These are phyloP conservation scores for Drosophila nasuta DNA, from an alignment of 1,140 invertebrate species.

Conservation along the genomic window DNA sequence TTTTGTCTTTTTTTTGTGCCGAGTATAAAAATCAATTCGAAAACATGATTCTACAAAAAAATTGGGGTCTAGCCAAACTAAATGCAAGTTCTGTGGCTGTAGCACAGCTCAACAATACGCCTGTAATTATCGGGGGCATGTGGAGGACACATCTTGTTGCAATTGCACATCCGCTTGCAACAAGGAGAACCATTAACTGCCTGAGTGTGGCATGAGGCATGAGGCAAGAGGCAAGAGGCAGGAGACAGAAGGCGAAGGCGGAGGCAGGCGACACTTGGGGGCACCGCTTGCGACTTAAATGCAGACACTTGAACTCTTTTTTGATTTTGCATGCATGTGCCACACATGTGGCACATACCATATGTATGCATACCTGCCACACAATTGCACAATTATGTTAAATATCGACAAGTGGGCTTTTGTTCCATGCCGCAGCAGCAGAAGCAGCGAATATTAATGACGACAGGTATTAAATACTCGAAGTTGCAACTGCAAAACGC, in stretches of 20 bases:
- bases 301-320: conserved; percentile 79
- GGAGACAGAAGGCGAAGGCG: no score
- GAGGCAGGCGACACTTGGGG: conserved; percentile 43
- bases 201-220: conserved; percentile 34
- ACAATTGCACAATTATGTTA: conserved; percentile 82
- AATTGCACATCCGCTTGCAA: conserved; percentile 64
- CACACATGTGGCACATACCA: conserved; percentile 5
- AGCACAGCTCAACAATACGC: no score
- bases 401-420: conserved; percentile 81
- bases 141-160: conserved; percentile 34
- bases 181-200: conserved; percentile 61
- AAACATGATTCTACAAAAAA: no score
- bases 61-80: no score
- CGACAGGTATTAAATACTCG: conserved; percentile 74
- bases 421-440: conserved; percentile 53
- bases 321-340: conserved; percentile 57
- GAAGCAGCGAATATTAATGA: conserved; percentile 52
- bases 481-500: conserved; percentile 25
- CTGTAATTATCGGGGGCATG: no score
- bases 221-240: no score
- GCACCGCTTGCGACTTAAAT: conserved; percentile 53
- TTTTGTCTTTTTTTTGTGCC: no score
- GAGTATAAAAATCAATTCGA: no score
- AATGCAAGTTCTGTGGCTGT: no score
- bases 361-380: conserved; percentile 19